Base-by-base conservation (phyloP, 2,113 vertebrate species). In the Nothocercus julius region DNA sequence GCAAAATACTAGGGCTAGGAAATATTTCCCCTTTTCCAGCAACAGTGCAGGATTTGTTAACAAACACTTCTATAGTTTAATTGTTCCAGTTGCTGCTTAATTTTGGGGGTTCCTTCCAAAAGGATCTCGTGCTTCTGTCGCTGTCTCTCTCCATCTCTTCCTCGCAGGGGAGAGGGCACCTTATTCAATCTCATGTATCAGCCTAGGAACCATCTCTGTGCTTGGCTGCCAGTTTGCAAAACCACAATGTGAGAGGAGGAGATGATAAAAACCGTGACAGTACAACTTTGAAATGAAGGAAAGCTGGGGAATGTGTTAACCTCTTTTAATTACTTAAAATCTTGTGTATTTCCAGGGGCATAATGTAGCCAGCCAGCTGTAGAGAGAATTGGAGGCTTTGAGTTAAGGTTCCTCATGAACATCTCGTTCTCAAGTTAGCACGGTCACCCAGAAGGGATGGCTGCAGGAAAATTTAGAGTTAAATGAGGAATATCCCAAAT, bases 181-280 rank as follows among this genome's bases (percentile, higher is more conserved):
- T 88, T 66, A 90, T 95, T 91, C 67, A 20, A 81, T 74, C 67
- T 59, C 45, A 21, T 81, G 36, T 90, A 90, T 64, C 47, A 69
- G 3, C 44, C 56, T 67, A 75, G 64, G 56, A 67, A 40, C 72
- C 70, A 45, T 56, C 88, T 88, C 80, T 85, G 18, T 34, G 81
- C 86, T 93, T 85, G 68, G 76, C 88, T 90, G 83, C 45, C 13
- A 7, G 28, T 59, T 82, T n/a, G 49, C 36, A 68, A 42, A 90
- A 56, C 42, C 4, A 1, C 22, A 61, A 49, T 0, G 30, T 77
- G 63, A 66, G 32, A 32, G 21, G 27, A 53, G 74, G 32, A 79
- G 36, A 70, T 54, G 61, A 38, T 30, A 27, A 51, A 13, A 92
- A 51, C 2, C 21, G 73, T 1, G 4, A 58, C 27, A 38, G 18